These are phyloP conservation scores for Boloria euphrosyne DNA, from an alignment of 2,888 invertebrate species.

Conservation along the genomic window DNA sequence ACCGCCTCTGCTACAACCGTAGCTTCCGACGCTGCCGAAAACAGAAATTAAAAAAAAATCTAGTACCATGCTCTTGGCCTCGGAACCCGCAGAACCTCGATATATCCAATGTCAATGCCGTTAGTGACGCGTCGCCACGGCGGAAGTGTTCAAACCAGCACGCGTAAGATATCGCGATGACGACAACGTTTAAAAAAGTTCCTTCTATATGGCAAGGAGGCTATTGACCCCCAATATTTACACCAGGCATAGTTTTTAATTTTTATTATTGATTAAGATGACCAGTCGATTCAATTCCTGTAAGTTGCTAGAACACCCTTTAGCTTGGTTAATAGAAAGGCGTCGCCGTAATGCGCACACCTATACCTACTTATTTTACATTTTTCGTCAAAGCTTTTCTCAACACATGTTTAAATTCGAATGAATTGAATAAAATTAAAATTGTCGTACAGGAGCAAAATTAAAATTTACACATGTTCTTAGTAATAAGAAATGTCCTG, in stretches of 20 bases:
- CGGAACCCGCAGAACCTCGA: constrained; percentile 47
- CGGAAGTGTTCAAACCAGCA: constrained; percentile 34
- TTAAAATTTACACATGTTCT: too few species aligned
- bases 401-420: too few species aligned
- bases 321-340: not conserved
- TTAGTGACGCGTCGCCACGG: constrained; percentile 49
- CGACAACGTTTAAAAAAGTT: constrained; percentile 43
- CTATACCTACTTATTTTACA: not conserved
- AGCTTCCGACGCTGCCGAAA: constrained; percentile 64
- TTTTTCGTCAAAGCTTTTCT: too few species aligned
- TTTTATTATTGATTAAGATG: constrained; percentile 36
- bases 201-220: constrained; percentile 50
- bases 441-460: too few species aligned
- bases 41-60: constrained; percentile 66
- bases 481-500: too few species aligned
- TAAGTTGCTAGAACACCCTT: not conserved
- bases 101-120: constrained; percentile 76
- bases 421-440: too few species aligned
- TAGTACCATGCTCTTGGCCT: constrained; percentile 63
- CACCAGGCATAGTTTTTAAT: constrained; percentile 52
- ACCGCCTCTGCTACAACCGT: constrained; percentile 53
- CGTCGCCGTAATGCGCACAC: not conserved
- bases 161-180: constrained; percentile 37
- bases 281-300: constrained; percentile 36
- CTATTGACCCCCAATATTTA: constrained; percentile 56